Base-by-base conservation (phyloP, 2,797 vertebrate genomes). In the Astyanax mexicanus region DNA sequence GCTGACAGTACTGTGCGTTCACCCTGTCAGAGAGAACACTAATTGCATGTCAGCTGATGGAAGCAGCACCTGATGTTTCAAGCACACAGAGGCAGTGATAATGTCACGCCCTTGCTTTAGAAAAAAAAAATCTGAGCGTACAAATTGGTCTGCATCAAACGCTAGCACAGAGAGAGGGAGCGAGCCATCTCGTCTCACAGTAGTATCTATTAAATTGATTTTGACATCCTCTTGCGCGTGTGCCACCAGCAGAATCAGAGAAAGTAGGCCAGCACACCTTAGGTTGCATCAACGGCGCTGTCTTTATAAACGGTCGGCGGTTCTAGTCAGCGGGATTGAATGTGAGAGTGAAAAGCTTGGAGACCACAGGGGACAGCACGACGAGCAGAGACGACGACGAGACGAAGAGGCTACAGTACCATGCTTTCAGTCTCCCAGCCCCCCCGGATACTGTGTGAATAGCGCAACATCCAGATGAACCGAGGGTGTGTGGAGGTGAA, bases 181-280 rank as follows among this genome's bases (percentile, higher is more conserved):
- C 69, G 58, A 73, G 78, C 61, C 80, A 82, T 85, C 84, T 83
- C 77, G 51, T 80, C 44, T 82, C 75, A 57, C 71, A 76, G 57
- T 75, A 69, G 77, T 74, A 82, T 81, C 70, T 80, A 80, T 84
- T 83, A 83, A 88, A 90, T 87, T 78, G 72, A 86, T 84, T 89
- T 78, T 82, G 87, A 88, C 89, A 88, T 88, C 75, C 82, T 61
- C 45, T 57, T 29, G 72, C 76, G 73, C 62, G 29, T 60, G 76
- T 69, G 78, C 76, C 81, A 77, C 75, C 72, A 82, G 69, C 72
- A 77, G 77, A 72, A 75, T 72, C 69, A 37, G 74, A 76, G 8
- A 77, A 88, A 81, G 74, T 74, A 76, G 67, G 77, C 35, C 75
- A 80, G 77, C 78, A 79, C 77, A 74, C 72, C 77, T 61, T 15